A percentile compares a stretch with the other conserved stretches of the same genome.
Evolutionary conservation across 2,888 invertebrate species (phyloP).

Genomic region (Cantharis nigra): DNA sequence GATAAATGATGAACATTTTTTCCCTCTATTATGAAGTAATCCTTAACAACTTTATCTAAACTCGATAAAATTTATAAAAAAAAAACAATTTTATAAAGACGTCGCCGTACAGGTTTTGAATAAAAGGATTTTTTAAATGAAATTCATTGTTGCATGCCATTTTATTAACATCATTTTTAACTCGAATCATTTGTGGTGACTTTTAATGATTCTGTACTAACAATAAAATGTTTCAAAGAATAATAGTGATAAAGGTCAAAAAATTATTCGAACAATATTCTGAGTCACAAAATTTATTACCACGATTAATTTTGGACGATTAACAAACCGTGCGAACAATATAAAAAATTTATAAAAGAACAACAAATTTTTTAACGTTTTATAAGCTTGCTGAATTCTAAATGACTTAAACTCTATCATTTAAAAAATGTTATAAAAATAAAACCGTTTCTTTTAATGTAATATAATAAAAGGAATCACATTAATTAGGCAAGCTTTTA

Average conservation of each 20-base stretch:
- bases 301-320: conserved; percentile 33
- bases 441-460: conserved; percentile 27
- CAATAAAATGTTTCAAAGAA: conserved; percentile 21
- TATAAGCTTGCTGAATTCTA: conserved; percentile 17
- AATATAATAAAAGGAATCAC: conserved; percentile 23
- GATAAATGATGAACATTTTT: conserved; percentile 21
- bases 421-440: conserved; percentile 26
- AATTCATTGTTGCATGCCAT: background rate
- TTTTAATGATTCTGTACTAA: conserved; percentile 31
- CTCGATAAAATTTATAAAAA: background rate
- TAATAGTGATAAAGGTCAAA: conserved; percentile 14
- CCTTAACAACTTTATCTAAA: conserved; percentile 16
- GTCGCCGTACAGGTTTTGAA: background rate
- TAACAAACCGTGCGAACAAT: conserved; percentile 22
- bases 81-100: background rate
- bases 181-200: background rate
- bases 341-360: conserved; percentile 14
- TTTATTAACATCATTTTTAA: background rate
- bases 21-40: conserved; percentile 9
- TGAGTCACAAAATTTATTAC: conserved; percentile 35
- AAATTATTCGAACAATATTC: conserved; percentile 36
- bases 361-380: conserved; percentile 14
- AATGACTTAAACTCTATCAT: conserved; percentile 9
- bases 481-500: conserved; percentile 30
- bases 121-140: background rate